Percentiles rank a stretch among this genome's conserved stretches.
Conservation (phyloP, 2,113 vertebrate genomes). For the Herpailurus yagouaroundi region DNA sequence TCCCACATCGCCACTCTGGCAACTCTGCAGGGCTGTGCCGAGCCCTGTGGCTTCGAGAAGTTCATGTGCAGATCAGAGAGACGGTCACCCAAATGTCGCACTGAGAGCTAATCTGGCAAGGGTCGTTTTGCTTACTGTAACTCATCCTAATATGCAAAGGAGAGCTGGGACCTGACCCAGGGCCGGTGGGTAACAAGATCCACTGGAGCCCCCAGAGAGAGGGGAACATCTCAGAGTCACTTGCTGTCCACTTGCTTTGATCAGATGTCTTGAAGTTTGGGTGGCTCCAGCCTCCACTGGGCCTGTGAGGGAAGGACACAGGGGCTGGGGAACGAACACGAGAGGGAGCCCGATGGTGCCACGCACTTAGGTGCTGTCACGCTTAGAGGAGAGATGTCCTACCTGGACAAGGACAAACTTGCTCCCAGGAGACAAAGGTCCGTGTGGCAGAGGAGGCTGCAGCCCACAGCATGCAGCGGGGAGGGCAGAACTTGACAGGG, state of each 20-base stretch:
- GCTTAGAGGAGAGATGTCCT: neutral
- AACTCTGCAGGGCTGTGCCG: neutral
- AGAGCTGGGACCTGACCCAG: neutral
- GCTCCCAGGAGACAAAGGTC: neutral
- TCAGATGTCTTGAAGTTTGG: neutral
- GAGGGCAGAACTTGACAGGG: rapidly evolving
- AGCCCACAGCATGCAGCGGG: neutral
- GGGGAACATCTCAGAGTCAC: neutral
- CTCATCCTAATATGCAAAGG: neutral
- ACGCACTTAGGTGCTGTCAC: neutral
- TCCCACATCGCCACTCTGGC: neutral
- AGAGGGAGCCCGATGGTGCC: rapidly evolving
- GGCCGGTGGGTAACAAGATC: neutral
- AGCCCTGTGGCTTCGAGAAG: neutral
- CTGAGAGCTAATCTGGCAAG: neutral
- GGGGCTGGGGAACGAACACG: rapidly evolving
- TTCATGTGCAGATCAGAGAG: neutral
- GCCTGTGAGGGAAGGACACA: neutral
- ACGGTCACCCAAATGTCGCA: rapidly evolving
- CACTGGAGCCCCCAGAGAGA: neutral
- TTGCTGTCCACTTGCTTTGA: neutral
- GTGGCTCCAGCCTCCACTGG: neutral
- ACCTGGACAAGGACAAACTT: neutral
- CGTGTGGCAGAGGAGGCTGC: neutral
- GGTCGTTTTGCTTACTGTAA: neutral